Percentiles rank a stretch among this genome's conserved stretches.
These are phyloP conservation scores for Plutomurus gul DNA, from an alignment of 1,140 invertebrate genomes.

Conservation along the genomic window DNA sequence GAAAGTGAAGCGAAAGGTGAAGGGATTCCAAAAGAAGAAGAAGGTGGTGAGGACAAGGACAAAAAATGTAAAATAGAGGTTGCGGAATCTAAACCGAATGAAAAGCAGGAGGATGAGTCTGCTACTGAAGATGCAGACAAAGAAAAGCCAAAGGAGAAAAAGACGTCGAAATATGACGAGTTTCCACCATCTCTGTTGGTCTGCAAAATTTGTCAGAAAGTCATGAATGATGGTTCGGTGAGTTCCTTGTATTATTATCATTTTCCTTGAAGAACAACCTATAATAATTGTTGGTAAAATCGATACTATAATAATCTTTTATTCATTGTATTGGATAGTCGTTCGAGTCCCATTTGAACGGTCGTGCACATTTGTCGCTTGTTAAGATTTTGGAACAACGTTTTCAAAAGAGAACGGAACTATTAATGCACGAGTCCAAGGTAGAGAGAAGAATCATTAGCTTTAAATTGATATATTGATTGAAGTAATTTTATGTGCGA, in stretches of 20 bases:
- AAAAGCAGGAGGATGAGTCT: neutral
- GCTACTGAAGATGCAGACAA: conserved; percentile 23
- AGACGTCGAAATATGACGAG: conserved; percentile 50
- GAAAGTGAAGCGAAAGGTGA: neutral
- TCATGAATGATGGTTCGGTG: conserved; percentile 48
- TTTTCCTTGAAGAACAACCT: neutral
- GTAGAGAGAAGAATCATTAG: conserved; percentile 30
- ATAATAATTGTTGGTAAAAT: neutral
- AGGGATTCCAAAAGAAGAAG: neutral
- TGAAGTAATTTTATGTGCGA: neutral
- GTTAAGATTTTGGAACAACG: conserved; percentile 49
- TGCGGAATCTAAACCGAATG: neutral
- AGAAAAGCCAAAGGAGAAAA: conserved; percentile 38
- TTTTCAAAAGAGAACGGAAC: conserved; percentile 49
- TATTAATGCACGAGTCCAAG: conserved; percentile 50
- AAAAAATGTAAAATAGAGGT: neutral
- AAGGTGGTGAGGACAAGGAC: neutral
- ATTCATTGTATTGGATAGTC: conserved; percentile 41
- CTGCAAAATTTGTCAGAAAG: conserved; percentile 51
- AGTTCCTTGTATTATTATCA: neutral
- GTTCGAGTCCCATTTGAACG: conserved; percentile 51
- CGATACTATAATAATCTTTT: conserved; percentile 25
- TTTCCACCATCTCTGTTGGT: conserved; percentile 42
- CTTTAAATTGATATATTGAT: neutral
- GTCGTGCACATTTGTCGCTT: conserved; percentile 42